A percentile compares a stretch with the other conserved stretches of the same genome.
Evolutionary conservation across 2,113 vertebrate genomes (phyloP).

Genomic region (Cyanoliseus patagonus): DNA sequence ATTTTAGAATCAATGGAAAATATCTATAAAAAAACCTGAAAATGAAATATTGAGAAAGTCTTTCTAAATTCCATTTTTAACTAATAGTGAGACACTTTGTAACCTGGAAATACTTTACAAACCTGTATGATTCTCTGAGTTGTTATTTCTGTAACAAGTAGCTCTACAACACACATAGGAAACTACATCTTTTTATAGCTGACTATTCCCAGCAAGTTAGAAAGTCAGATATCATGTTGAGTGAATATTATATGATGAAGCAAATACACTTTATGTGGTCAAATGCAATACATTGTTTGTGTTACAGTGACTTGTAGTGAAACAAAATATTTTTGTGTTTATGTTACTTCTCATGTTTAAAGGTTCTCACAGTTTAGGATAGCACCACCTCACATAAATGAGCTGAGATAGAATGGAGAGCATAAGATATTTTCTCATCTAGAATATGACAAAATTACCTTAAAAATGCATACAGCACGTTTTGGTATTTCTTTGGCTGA

Average conservation of each 20-base stretch:
- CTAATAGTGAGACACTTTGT: background rate
- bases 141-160: background rate
- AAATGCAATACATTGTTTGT: background rate
- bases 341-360: background rate
- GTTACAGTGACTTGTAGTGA: background rate
- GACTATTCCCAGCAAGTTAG: background rate
- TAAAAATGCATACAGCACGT: background rate
- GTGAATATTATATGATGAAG: background rate
- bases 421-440: background rate
- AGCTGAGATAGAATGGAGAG: background rate
- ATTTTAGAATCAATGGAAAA: background rate
- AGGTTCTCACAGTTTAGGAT: background rate
- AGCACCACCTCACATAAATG: background rate
- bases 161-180: background rate
- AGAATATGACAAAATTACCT: background rate
- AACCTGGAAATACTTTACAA: background rate
- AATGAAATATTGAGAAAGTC: background rate
- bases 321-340: background rate
- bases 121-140: background rate
- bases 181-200: background rate
- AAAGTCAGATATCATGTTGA: background rate
- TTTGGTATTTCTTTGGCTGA: background rate
- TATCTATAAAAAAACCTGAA: background rate
- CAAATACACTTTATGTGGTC: background rate
- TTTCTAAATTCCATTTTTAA: background rate